These are phyloP conservation scores for Channa maculata DNA, from an alignment of 2,113 vertebrate species.

Conservation along the genomic window DNA sequence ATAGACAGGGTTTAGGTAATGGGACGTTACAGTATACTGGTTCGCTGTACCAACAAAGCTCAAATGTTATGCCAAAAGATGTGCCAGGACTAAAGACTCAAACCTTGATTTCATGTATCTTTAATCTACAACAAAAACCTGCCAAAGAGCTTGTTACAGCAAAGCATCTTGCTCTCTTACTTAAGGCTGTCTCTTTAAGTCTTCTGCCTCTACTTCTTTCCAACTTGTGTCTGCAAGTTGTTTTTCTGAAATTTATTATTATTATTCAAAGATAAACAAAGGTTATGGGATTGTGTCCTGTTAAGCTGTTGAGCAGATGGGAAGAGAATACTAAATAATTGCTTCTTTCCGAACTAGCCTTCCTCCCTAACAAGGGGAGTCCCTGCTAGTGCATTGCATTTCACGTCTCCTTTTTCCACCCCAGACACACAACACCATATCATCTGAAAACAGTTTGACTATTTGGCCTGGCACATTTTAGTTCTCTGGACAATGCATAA, in stretches of 20 bases:
- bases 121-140: slow-evolving; percentile 9
- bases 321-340: slow-evolving; percentile 26
- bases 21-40: background rate
- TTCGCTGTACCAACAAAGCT: background rate
- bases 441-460: slow-evolving; percentile 14
- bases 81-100: too few species aligned
- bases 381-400: slow-evolving; percentile 22
- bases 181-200: background rate
- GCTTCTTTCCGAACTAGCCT: slow-evolving; percentile 19
- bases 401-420: slow-evolving; percentile 23
- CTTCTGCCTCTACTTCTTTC: slow-evolving; percentile 2
- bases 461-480: background rate
- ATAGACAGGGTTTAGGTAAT: slow-evolving; percentile 7
- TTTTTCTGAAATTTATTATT: slow-evolving; percentile 48
- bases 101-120: slow-evolving; percentile 14
- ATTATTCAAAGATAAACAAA: slow-evolving; percentile 56
- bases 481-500: background rate
- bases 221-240: slow-evolving; percentile 24
- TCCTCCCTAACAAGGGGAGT: slow-evolving; percentile 9
- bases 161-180: background rate
- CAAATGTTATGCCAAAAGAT: too few species aligned
- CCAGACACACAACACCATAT: background rate
- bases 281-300: background rate
- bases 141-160: background rate
- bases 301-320: slow-evolving; percentile 55